These are phyloP conservation scores for Lethenteron camtschaticum DNA, from an alignment of 2,113 vertebrate species.

Conservation along the genomic window DNA sequence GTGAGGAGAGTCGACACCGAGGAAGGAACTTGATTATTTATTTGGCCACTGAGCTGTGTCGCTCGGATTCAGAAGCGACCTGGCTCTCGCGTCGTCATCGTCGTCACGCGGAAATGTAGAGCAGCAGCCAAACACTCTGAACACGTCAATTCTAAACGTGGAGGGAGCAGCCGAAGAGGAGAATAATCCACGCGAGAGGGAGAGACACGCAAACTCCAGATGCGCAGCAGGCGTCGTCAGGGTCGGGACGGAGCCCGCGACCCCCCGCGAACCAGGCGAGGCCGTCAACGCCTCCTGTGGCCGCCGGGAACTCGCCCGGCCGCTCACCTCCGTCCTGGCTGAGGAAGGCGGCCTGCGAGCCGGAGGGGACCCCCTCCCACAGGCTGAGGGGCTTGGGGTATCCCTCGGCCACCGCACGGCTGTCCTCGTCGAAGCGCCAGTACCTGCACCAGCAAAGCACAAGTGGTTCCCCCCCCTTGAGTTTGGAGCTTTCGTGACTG, in stretches of 20 bases:
- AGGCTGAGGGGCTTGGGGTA: constrained; percentile 53
- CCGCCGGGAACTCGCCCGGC: not conserved
- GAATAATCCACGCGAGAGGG: not conserved
- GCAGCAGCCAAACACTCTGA: no score
- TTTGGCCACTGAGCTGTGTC: no score
- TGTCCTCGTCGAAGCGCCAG: constrained; percentile 53
- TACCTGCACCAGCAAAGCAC: constrained; percentile 24
- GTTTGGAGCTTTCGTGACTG: not conserved
- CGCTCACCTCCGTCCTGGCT: constrained; percentile 46
- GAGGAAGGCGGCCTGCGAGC: constrained; percentile 47
- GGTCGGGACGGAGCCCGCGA: no score
- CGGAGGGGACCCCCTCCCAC: constrained; percentile 55
- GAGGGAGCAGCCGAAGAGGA: not conserved
- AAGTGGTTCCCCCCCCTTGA: no score
- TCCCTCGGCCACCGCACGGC: constrained; percentile 33
- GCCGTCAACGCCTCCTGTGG: no score
- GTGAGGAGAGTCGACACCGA: not conserved
- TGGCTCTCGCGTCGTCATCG: no score
- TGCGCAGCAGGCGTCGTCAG: no score
- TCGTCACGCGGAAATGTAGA: no score
- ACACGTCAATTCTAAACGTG: no score
- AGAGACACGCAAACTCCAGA: not conserved
- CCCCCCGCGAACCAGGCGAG: not conserved
- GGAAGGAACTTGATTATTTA: no score
- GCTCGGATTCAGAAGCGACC: no score